Conservation (phyloP, 2,888 invertebrate genomes). For the Nezara viridula region DNA sequence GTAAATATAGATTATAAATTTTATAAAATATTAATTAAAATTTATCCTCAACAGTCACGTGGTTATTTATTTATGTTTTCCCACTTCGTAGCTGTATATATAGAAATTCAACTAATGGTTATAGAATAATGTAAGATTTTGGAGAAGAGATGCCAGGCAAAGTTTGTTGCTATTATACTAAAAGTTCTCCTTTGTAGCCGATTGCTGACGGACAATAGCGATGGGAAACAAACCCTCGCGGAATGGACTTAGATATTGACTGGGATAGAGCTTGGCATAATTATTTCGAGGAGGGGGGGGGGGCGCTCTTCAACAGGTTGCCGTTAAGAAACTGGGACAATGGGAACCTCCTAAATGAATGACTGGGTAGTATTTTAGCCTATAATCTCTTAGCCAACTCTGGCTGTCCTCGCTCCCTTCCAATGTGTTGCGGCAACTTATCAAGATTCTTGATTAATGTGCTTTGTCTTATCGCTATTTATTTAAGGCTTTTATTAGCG, state of each 20-base stretch:
- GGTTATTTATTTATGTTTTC: too few species aligned
- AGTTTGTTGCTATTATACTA: not conserved
- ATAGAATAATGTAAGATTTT: not conserved
- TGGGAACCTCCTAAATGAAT: slow-evolving; percentile 23
- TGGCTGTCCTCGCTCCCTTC: not conserved
- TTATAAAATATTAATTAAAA: too few species aligned
- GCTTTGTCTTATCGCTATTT: not conserved
- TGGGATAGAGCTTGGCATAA: slow-evolving; percentile 10
- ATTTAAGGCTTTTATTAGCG: too few species aligned
- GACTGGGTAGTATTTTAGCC: not conserved
- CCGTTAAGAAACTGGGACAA: slow-evolving; percentile 25
- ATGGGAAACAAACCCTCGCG: not conserved
- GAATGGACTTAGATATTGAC: slow-evolving; percentile 14
- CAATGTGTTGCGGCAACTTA: not conserved
- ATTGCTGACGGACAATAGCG: not conserved
- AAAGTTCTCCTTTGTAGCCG: not conserved
- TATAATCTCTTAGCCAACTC: not conserved
- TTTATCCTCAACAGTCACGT: too few species aligned
- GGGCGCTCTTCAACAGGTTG: slow-evolving; percentile 33
- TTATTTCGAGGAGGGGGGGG: not conserved
- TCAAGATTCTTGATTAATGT: not conserved
- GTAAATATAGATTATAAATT: too few species aligned
- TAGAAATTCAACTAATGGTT: not conserved
- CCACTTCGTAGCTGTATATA: too few species aligned
- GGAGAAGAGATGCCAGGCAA: not conserved